These are phyloP conservation scores for Pachycephus smyrnensis DNA, from an alignment of 2,888 invertebrate genomes.

Conservation along the genomic window DNA sequence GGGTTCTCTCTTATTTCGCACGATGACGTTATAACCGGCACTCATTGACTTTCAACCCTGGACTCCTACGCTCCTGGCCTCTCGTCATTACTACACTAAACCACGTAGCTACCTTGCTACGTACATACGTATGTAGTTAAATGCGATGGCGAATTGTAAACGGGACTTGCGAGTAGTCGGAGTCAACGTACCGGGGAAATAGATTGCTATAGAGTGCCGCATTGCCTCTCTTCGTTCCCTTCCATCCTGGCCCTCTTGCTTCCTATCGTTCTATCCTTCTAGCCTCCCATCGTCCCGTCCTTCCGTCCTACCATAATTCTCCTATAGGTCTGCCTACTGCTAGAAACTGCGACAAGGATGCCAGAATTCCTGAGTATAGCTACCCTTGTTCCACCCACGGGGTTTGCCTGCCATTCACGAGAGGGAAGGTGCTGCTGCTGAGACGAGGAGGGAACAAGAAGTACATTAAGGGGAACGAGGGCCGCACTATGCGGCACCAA, in stretches of 20 bases:
- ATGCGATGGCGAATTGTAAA: slow-evolving; percentile 13
- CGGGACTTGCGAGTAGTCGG: slow-evolving; percentile 27
- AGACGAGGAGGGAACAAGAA: not conserved
- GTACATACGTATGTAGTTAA: not conserved
- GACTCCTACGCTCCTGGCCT: not conserved
- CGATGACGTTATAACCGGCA: not conserved
- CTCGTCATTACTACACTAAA: not conserved
- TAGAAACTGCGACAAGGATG: not conserved
- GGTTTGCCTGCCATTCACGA: not conserved
- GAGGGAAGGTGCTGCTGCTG: no score
- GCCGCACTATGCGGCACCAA: not conserved
- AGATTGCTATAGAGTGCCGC: not conserved
- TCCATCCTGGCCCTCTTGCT: not conserved
- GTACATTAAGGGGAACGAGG: not conserved
- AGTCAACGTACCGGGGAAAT: slow-evolving; percentile 30
- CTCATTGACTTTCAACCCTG: not conserved
- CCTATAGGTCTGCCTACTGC: not conserved
- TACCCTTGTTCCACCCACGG: no score
- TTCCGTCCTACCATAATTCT: not conserved
- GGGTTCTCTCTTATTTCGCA: not conserved
- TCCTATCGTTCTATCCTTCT: no score
- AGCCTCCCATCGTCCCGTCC: no score
- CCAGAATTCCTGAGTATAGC: not conserved
- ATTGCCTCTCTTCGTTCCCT: not conserved
- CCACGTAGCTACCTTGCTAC: not conserved